Conservation (phyloP, 2,797 vertebrate genomes). For the Luscinia megarhynchos region DNA sequence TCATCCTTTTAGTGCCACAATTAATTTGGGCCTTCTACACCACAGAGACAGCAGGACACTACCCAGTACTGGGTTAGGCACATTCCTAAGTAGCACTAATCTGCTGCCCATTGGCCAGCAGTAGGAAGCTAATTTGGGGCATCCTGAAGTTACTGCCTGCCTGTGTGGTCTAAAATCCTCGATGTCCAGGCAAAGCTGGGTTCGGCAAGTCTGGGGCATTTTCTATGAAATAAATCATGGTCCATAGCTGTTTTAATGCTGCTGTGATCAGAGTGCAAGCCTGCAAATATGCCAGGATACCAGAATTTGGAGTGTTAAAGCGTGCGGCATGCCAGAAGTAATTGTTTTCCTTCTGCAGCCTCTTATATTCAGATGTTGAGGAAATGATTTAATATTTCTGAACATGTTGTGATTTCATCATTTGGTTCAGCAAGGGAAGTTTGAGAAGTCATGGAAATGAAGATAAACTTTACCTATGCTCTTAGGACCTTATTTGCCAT, state of each 20-base stretch:
- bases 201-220: background rate
- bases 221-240: background rate
- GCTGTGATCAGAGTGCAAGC: background rate
- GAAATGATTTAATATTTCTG: constrained; percentile 80
- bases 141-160: background rate
- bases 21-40: background rate
- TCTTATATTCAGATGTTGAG: constrained; percentile 72
- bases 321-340: constrained; percentile 5
- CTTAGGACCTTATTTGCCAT: background rate
- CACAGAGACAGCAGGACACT: background rate
- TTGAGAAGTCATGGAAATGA: constrained; percentile 60
- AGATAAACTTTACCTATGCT: constrained; percentile 33
- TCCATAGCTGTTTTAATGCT: background rate
- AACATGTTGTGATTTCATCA: constrained; percentile 60
- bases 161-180: background rate
- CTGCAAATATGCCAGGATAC: background rate
- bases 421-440: constrained; percentile 55
- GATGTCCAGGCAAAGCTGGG: background rate
- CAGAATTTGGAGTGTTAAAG: background rate
- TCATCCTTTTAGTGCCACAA: background rate
- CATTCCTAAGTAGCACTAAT: background rate
- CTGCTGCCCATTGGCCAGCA: background rate
- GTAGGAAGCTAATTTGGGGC: background rate
- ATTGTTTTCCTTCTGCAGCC: constrained; percentile 65
- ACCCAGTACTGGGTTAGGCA: background rate